A percentile compares a stretch with the other conserved stretches of the same genome.
Conservation (phyloP, 2,888 invertebrate species). For the Exephanes ischioxanthus region DNA sequence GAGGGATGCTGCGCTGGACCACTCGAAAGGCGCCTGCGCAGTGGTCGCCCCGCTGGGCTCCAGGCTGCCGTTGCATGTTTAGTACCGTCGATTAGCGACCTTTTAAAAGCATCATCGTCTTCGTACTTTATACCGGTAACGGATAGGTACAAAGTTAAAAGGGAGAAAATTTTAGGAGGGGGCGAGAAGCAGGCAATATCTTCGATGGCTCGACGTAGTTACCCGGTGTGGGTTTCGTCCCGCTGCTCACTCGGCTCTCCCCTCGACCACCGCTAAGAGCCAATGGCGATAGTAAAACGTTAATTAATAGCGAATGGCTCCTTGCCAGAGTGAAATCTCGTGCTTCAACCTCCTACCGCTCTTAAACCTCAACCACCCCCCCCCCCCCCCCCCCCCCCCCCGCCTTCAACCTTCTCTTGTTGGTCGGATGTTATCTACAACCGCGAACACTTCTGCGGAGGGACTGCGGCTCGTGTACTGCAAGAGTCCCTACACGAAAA, state of each 20-base stretch:
- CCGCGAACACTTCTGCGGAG: neutral
- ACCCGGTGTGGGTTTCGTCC: slow-evolving; percentile 32
- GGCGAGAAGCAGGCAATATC: slow-evolving; percentile 56
- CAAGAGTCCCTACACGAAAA: too few species aligned
- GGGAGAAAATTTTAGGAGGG: slow-evolving; percentile 68
- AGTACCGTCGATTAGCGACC: slow-evolving; percentile 81
- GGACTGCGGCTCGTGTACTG: neutral
- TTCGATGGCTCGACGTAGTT: slow-evolving; percentile 55
- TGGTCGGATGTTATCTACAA: neutral
- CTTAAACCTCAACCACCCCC: neutral
- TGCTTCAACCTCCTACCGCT: slow-evolving; percentile 14
- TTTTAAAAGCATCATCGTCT: slow-evolving; percentile 74
- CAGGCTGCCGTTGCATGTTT: slow-evolving; percentile 62
- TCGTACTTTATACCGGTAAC: slow-evolving; percentile 1
- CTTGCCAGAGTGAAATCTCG: slow-evolving; percentile 59
- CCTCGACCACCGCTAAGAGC: slow-evolving; percentile 66
- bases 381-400: too few species aligned
- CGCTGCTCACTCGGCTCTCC: slow-evolving; percentile 34
- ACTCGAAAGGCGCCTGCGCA: neutral
- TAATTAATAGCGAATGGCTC: slow-evolving; percentile 82
- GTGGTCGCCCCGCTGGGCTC: neutral
- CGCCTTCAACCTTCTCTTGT: neutral
- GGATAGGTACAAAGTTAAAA: slow-evolving; percentile 62
- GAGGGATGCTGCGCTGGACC: neutral
- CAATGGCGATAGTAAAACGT: slow-evolving; percentile 80